Evolutionary conservation across 2,888 invertebrate genomes (phyloP).

Genomic region (Callosobruchus maculatus): DNA sequence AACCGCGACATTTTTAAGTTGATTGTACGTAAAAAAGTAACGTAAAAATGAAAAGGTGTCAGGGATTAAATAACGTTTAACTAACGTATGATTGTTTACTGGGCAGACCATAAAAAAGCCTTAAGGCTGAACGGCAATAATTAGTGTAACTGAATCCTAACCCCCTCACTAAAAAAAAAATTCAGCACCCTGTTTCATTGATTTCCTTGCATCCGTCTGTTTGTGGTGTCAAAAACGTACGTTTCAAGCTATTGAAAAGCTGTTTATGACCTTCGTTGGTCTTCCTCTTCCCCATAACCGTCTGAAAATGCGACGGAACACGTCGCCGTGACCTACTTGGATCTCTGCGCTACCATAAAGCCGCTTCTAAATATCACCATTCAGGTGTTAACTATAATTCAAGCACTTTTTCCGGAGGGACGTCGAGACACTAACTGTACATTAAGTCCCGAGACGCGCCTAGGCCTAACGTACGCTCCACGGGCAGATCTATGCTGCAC

Average conservation of each 20-base stretch:
- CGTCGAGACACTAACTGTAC: neutral
- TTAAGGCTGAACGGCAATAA: no score
- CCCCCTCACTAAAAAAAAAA: no score
- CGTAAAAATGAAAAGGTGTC: no score
- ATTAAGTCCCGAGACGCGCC: neutral
- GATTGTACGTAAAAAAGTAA: no score
- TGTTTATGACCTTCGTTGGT: neutral
- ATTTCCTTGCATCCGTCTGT: no score
- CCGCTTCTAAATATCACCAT: neutral
- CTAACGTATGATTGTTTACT: no score
- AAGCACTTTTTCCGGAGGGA: neutral
- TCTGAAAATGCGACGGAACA: neutral
- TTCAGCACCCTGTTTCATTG: no score
- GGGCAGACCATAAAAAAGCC: no score
- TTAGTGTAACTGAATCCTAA: no score
- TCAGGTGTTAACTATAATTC: neutral
- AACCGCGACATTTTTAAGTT: no score
- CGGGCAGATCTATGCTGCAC: neutral
- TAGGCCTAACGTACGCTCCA: neutral
- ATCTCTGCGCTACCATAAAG: neutral
- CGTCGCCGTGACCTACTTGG: neutral
- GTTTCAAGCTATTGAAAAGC: neutral
- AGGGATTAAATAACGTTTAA: no score
- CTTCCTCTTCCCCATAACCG: neutral
- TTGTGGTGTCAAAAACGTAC: no score